Evolutionary conservation across 2,113 vertebrate genomes (phyloP).

Genomic region (Columbina picui): DNA sequence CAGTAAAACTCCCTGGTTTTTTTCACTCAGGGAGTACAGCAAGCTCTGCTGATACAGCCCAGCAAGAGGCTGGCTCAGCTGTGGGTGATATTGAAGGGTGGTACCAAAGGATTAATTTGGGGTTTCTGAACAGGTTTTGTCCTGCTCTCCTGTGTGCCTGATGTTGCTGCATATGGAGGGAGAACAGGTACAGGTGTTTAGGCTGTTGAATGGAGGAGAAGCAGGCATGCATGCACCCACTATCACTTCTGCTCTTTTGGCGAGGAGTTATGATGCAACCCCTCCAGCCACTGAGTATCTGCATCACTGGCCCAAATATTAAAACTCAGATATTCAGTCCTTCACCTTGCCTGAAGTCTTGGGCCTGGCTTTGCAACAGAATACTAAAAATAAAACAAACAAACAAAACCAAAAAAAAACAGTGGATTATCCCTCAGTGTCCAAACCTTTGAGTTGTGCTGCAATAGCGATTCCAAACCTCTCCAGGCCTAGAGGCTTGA

Average conservation of each 20-base stretch:
- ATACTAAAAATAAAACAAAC: background rate
- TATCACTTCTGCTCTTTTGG: background rate
- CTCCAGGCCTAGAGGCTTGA: background rate
- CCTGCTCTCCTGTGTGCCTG: background rate
- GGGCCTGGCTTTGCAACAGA: background rate
- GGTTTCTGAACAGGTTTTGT: background rate
- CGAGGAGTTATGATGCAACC: background rate
- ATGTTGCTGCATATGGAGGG: background rate
- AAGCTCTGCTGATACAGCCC: background rate
- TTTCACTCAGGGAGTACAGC: background rate
- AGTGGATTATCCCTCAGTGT: background rate
- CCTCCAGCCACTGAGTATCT: background rate
- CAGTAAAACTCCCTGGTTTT: accelerated
- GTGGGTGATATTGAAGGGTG: background rate
- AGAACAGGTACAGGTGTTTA: background rate
- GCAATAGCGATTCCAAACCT: background rate
- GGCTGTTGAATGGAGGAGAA: background rate
- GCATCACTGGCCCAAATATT: background rate
- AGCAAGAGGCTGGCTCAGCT: background rate
- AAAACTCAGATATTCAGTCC: background rate
- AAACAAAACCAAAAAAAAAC: background rate
- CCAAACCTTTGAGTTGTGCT: background rate
- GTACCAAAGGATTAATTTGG: background rate
- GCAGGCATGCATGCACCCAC: accelerated
- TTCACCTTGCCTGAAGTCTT: background rate